A percentile compares a stretch with the other conserved stretches of the same genome.
These are phyloP conservation scores for Myopa tessellatipennis DNA, from an alignment of 2,888 invertebrate species.

Conservation along the genomic window DNA sequence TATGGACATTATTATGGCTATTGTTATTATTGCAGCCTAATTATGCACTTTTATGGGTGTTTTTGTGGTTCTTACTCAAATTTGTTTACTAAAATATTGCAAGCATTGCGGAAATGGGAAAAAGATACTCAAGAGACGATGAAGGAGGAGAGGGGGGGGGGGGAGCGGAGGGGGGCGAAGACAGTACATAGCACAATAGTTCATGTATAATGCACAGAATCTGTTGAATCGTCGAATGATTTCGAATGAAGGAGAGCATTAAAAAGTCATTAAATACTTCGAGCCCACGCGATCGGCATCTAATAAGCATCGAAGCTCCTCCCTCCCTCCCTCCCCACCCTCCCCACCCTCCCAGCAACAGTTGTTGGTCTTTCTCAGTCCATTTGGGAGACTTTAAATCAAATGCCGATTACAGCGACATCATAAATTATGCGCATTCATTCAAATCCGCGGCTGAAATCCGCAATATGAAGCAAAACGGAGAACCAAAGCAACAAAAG, in stretches of 20 bases:
- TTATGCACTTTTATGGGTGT: not conserved
- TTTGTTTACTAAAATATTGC: not conserved
- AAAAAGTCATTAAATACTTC: too few species aligned
- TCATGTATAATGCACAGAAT: too few species aligned
- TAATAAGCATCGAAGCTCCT: too few species aligned
- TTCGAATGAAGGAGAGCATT: too few species aligned
- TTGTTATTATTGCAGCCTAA: not conserved
- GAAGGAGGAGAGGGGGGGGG: not conserved
- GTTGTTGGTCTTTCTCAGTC: not conserved
- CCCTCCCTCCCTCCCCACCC: not conserved
- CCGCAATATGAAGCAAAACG: not conserved
- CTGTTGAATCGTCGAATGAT: too few species aligned
- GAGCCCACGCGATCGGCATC: too few species aligned
- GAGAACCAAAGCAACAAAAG: not conserved
- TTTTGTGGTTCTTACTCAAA: not conserved
- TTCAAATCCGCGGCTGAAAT: constrained; percentile 6
- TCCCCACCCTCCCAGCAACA: not conserved
- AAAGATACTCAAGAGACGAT: too few species aligned
- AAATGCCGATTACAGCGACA: constrained; percentile 29
- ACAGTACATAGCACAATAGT: too few species aligned
- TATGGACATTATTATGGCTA: not conserved
- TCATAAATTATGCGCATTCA: constrained; percentile 29
- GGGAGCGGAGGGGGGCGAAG: not conserved
- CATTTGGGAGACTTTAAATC: constrained; percentile 22
- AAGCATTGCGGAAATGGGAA: not conserved